Evolutionary conservation across 2,113 vertebrate genomes (phyloP), one percentile per base, ranked within the genome.

Genomic region (Ageneiosus marmoratus): DNA sequence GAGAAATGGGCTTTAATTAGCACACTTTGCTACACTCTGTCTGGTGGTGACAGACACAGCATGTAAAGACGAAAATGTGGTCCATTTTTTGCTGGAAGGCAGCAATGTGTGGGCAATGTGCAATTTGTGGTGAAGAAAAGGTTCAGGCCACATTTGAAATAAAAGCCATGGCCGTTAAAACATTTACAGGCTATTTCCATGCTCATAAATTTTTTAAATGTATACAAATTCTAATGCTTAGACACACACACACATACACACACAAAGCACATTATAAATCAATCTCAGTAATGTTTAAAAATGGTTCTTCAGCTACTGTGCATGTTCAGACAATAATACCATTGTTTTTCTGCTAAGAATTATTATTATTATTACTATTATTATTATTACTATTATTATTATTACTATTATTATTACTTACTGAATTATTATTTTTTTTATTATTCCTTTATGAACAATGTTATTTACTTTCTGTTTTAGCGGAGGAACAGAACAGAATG

Each of bases 1-100:
- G 70, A 83, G 81, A 87, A 87, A 79, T 83, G 70, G 82, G 76
- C 77, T 80, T 85, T 87, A 85, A 87, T 87, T 87, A 87, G 83
- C 80, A 83, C 86, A 81, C 83, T 83, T 85, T 83, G 74, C 83
- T 70, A 85, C 86, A 83, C 80, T 82, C 75, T 60, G 86, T 83
- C 80, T 85, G 58, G 32, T 83, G 86, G 69, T 85, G 86, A 80
- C 80, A 80, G 76, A 79, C 81, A 82, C 76, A 77, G 70, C 60
- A 85, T 83, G 83, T 58, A 80, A 82, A 81, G 73, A 77, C 11
- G 29, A 37, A 77, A 67, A 81, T 70, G 73, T 55, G 60, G 46
- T 41, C 44, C 51, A 32, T 60, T 62, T 70, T 55, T 70, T 74
- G 65, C 63, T 79, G 75, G 37, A 72, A 79, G 65, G 51, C 63